Percentiles rank a stretch among this genome's conserved stretches.
These are phyloP conservation scores for Somateria mollissima DNA, from an alignment of 2,797 vertebrate genomes.

Conservation along the genomic window DNA sequence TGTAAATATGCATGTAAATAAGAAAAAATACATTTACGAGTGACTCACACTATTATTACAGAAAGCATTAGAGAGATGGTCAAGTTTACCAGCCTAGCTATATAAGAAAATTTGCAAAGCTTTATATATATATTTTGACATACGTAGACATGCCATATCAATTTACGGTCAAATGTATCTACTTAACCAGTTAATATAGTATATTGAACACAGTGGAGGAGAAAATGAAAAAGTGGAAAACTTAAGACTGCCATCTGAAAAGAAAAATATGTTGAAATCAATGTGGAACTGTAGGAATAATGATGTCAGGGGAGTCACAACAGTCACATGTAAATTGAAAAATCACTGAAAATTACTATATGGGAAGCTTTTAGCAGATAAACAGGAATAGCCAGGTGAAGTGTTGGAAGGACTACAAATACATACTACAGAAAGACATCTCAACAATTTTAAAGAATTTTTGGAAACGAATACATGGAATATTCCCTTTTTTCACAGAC, in stretches of 20 bases:
- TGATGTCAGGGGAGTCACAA: background rate
- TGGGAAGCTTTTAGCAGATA: background rate
- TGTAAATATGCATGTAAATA: background rate
- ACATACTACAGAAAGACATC: background rate
- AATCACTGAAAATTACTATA: background rate
- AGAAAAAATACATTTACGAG: background rate
- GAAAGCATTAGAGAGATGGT: background rate
- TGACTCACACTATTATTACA: background rate
- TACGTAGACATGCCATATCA: background rate
- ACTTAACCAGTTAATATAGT: background rate
- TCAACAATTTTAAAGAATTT: background rate
- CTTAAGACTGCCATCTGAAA: background rate
- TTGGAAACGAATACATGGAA: background rate
- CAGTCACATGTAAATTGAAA: background rate
- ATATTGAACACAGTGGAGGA: background rate
- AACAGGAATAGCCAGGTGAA: background rate
- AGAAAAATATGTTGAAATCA: background rate
- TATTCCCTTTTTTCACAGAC: background rate
- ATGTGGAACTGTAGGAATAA: background rate
- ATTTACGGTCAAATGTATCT: background rate
- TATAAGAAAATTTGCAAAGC: background rate
- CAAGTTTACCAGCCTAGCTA: background rate
- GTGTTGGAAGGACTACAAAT: background rate
- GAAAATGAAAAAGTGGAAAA: background rate
- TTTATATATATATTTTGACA: background rate